phyloP scores from a whole-genome alignment of 2,888 invertebrate species.

The Monopis laevigella region DNA sequence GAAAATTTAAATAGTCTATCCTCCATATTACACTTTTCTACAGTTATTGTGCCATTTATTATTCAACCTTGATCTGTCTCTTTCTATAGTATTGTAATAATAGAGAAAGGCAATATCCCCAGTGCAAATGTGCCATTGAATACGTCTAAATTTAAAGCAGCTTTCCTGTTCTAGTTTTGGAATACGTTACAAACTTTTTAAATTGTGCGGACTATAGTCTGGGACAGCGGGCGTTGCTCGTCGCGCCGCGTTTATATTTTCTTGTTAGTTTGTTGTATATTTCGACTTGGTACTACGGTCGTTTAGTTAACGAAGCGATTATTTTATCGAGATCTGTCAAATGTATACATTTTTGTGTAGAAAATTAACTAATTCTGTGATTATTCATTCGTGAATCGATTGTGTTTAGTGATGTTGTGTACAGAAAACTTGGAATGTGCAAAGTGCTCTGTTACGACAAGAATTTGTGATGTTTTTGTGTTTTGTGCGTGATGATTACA shows the following conservation, averaged over 20 bases:
- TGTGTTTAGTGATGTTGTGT: constrained; percentile 28
- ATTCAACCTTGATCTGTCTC: too few relatives aligned
- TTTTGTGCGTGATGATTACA: constrained; percentile 41
- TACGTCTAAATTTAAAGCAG: too few relatives aligned
- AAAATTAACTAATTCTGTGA: constrained; percentile 24
- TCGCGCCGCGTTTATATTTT: constrained; percentile 19
- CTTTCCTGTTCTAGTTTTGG: too few relatives aligned
- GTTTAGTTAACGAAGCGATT: constrained; percentile 23
- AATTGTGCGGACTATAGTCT: not conserved
- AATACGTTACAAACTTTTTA: not conserved
- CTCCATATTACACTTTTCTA: too few relatives aligned
- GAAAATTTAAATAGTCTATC: too few relatives aligned
- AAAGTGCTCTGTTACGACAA: constrained; percentile 32
- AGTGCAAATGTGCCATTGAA: too few relatives aligned
- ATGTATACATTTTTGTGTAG: constrained; percentile 32
- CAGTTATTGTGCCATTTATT: too few relatives aligned
- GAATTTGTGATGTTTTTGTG: constrained; percentile 48
- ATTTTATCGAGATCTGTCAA: constrained; percentile 51
- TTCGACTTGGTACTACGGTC: constrained; percentile 4
- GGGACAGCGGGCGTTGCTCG: constrained; percentile 29
- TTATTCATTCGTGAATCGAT: constrained; percentile 13
- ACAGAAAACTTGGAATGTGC: constrained; percentile 30
- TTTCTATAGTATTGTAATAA: too few relatives aligned
- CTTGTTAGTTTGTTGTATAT: constrained; percentile 3
- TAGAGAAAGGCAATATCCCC: too few relatives aligned